Evolutionary conservation across 2,888 invertebrate genomes (phyloP).

Genomic region (Dolomedes plantarius): DNA sequence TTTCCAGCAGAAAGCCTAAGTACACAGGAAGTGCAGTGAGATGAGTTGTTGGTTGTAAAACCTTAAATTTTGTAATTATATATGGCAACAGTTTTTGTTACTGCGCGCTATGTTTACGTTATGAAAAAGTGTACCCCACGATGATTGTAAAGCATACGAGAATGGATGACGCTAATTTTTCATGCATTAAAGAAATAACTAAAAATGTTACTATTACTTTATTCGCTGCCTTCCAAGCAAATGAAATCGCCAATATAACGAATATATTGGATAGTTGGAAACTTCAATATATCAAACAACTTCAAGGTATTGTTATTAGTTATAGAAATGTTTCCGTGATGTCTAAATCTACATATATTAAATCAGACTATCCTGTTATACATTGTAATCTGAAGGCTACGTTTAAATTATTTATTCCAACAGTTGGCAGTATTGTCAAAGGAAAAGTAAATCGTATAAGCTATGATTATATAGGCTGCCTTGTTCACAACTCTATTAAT

Average conservation of each 20-base stretch:
- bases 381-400: constrained; percentile 27
- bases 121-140: neutral
- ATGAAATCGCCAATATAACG: neutral
- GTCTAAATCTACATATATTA: neutral
- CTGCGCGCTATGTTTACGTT: neutral
- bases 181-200: constrained; percentile 26
- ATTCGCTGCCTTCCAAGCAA: neutral
- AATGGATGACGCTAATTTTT: constrained; percentile 34
- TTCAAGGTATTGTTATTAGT: constrained; percentile 37
- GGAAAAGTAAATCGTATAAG: constrained; percentile 46
- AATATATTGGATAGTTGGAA: constrained; percentile 59
- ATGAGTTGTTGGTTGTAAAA: no score
- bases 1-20: no score
- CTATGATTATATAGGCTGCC: constrained; percentile 43
- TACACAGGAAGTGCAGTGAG: no score
- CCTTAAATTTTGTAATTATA: no score
- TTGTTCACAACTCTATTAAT: constrained; percentile 33
- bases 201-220: constrained; percentile 42
- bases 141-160: no score
- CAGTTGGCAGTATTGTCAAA: constrained; percentile 38
- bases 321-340: constrained; percentile 34
- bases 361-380: neutral
- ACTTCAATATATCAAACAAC: constrained; percentile 25
- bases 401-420: constrained; percentile 48
- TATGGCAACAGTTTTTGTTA: neutral